A percentile compares a stretch with the other conserved stretches of the same genome.
Conservation (phyloP, 2,113 vertebrate species). For the Eurypyga helias region DNA sequence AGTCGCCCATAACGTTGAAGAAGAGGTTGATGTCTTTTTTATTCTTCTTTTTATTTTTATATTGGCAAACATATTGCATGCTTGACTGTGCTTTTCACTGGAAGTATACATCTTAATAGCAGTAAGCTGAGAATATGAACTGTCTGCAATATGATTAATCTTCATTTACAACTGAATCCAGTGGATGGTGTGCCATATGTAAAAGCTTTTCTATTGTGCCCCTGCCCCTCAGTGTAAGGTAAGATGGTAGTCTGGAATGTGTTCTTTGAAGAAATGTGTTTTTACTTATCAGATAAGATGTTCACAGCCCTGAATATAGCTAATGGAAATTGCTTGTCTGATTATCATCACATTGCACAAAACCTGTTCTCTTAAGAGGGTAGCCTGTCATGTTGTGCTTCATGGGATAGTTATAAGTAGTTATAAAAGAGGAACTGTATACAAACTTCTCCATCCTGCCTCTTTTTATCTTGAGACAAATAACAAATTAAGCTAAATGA, state of each 20-base stretch:
- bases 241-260: background rate
- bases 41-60: background rate
- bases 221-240: background rate
- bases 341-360: background rate
- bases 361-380: background rate
- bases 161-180: background rate
- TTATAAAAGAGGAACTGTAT: background rate
- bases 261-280: background rate
- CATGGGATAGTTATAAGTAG: background rate
- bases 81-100: background rate
- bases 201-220: background rate
- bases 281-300: background rate
- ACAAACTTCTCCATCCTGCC: background rate
- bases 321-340: background rate
- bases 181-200: background rate
- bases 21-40: conserved; percentile 58
- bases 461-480: background rate
- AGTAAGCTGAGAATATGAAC: background rate
- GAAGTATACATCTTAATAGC: background rate
- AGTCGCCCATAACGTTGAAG: conserved; percentile 80
- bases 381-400: background rate
- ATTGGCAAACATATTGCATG: background rate
- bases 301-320: background rate
- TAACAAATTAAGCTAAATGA: background rate
- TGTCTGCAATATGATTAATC: background rate